phyloP scores from a whole-genome alignment of 2,113 vertebrate species.

The Typhlomys cinereus region DNA sequence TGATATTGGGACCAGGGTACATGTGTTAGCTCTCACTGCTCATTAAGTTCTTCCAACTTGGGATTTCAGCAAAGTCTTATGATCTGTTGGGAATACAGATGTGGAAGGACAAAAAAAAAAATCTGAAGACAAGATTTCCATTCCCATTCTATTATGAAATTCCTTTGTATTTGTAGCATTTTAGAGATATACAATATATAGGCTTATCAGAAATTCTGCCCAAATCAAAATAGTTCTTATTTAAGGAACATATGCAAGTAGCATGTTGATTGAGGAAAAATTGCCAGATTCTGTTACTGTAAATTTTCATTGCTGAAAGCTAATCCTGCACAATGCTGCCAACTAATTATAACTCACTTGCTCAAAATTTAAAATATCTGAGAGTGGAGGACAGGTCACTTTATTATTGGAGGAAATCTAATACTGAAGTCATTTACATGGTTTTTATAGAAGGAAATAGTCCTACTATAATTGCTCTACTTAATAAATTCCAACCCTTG shows the following conservation, averaged over 20 bases:
- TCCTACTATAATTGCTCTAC: neutral
- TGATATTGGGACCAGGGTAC: neutral
- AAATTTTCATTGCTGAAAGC: neutral
- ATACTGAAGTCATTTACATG: neutral
- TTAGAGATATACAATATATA: slow-evolving; percentile 33
- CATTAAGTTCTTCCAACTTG: slow-evolving; percentile 32
- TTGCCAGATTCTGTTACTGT: slow-evolving; percentile 23
- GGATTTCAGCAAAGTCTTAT: slow-evolving; percentile 27
- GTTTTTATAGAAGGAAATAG: neutral
- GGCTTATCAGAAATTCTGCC: slow-evolving; percentile 38
- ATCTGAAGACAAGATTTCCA: slow-evolving; percentile 34
- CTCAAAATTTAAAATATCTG: slow-evolving; percentile 12
- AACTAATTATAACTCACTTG: slow-evolving; percentile 20
- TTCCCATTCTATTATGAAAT: slow-evolving; percentile 59
- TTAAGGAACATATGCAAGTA: slow-evolving; percentile 20
- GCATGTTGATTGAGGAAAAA: slow-evolving; percentile 32
- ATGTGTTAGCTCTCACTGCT: neutral
- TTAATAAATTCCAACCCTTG: slow-evolving; percentile 3
- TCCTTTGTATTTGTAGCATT: slow-evolving; percentile 30
- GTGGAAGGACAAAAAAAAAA: slow-evolving; percentile 19
- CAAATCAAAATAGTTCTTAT: slow-evolving; percentile 4
- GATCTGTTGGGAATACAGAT: slow-evolving; percentile 46
- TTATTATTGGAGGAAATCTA: neutral
- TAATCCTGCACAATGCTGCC: neutral
- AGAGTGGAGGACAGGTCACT: neutral